These are phyloP conservation scores for Ceratothoa steindachneri DNA, from an alignment of 2,888 invertebrate genomes.

Conservation along the genomic window DNA sequence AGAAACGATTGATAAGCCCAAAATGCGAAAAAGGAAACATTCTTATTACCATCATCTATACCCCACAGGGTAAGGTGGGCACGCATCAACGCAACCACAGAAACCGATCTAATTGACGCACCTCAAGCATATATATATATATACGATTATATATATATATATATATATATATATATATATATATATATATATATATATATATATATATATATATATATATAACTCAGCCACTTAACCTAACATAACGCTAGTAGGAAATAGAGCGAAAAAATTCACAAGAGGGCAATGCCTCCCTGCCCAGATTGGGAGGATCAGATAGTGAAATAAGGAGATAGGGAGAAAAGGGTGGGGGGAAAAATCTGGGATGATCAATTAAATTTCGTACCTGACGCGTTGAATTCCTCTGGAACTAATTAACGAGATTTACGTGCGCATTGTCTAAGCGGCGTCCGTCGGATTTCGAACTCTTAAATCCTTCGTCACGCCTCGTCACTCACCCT, in stretches of 20 bases:
- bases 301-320: too few relatives aligned
- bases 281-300: too few relatives aligned
- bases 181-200: background rate
- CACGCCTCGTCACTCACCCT: background rate
- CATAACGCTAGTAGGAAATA: too few relatives aligned
- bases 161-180: background rate
- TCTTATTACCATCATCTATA: too few relatives aligned
- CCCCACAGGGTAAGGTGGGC: too few relatives aligned
- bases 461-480: background rate
- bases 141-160: background rate
- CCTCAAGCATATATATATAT: background rate
- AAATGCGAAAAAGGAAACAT: too few relatives aligned
- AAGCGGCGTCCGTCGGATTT: background rate
- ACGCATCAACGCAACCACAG: too few relatives aligned
- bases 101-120: too few relatives aligned
- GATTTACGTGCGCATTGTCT: background rate
- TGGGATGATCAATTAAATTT: background rate
- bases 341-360: too few relatives aligned
- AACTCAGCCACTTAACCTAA: background rate
- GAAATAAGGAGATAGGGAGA: too few relatives aligned
- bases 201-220: background rate
- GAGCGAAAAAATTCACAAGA: too few relatives aligned
- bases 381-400: background rate
- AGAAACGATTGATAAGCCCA: too few relatives aligned
- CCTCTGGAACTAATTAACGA: background rate